A percentile compares a stretch with the other conserved stretches of the same genome.
phyloP scores from a whole-genome alignment of 2,113 vertebrate species.

The Paramormyrops kingsleyae region DNA sequence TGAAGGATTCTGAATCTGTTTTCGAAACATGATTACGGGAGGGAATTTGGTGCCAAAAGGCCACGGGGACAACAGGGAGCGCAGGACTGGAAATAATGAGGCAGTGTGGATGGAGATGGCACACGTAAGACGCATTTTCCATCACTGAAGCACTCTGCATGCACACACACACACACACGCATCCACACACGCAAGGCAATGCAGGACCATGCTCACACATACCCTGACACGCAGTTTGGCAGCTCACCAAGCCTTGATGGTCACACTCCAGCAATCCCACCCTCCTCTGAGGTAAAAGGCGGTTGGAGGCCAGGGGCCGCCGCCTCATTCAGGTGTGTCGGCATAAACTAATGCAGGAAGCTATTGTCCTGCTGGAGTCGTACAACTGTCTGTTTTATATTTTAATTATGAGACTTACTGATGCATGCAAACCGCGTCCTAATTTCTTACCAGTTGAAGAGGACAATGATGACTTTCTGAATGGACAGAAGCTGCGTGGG shows the following conservation, averaged over 20 bases:
- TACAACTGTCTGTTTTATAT: neutral
- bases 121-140: neutral
- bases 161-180: neutral
- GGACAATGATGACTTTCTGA: neutral
- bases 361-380: neutral
- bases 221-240: neutral
- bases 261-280: neutral
- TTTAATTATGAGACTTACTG: neutral
- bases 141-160: neutral
- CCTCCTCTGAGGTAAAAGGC: neutral
- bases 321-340: neutral
- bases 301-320: neutral
- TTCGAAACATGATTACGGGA: neutral
- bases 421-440: neutral
- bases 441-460: neutral
- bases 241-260: neutral
- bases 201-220: neutral
- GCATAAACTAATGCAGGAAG: neutral
- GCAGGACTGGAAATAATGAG: neutral
- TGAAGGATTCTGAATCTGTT: neutral
- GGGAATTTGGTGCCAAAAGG: neutral
- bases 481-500: neutral
- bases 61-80: neutral
- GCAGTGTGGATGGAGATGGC: neutral
- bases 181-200: neutral